Base-by-base conservation (phyloP, 2,113 vertebrate species). In the Numida meleagris region DNA sequence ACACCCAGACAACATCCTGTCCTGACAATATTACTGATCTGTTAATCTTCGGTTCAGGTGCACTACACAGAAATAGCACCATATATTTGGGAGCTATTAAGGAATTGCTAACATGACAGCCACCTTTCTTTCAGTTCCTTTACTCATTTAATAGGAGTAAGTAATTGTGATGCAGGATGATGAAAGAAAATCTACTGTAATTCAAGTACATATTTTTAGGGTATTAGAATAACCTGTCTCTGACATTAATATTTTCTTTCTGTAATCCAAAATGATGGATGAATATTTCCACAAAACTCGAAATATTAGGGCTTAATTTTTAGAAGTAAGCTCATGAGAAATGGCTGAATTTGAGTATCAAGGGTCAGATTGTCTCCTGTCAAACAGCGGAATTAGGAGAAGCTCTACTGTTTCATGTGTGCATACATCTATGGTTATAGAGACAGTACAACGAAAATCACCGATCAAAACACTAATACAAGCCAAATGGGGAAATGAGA, bases 401-500 rank as follows among this genome's bases (percentile, higher is more conserved):
- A 62, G 59, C n/a, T 89, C 76, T 65, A 57, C 48, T 17, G 33
- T 50, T 71, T 67, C 43, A 21, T 6, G 7, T 6, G 11, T 38
- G 12, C 10, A 2, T 40, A 38, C 3, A 6, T 15, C 16, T 63
- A 12, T 65, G 55, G 62, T 75, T 27, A 17, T 1, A 82, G 57
- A 87, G 74, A 70, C 38, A 33, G 45, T 13, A 58, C 45, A n/a
- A 36, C n/a, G 66, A 74, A 71, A 87, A 80, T 65, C 62, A 34
- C 74, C 12, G 77, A 88, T 93, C 50, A 1, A 90, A 89, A 86
- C 9, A 1, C 62, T 71, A 75, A 89, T 16, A 77, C 68, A 62
- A 71, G 40, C 45, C 68, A 81, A 53, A 62, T 6, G 62, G 81
- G 40, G 77, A 95, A 94, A 85, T 95, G 89, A 94, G 77, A 75